Percentiles rank a stretch among this genome's conserved stretches.
These are phyloP conservation scores for Phylloscopus trochiloides DNA, from an alignment of 2,113 vertebrate species.

Conservation along the genomic window DNA sequence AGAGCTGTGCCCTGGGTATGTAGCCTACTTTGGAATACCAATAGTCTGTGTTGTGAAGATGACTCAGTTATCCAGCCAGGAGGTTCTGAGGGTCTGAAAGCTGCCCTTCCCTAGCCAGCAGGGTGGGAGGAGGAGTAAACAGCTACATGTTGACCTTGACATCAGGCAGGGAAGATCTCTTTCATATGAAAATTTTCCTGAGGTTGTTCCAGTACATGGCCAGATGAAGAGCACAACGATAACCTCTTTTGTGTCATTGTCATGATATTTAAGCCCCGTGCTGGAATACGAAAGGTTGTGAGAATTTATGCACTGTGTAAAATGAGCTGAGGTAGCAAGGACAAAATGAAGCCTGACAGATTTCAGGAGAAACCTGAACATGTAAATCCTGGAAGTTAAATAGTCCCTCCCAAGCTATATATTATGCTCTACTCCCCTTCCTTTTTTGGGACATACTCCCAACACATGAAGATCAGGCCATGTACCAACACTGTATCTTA, in stretches of 20 bases:
- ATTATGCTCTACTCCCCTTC: background rate
- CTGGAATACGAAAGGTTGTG: background rate
- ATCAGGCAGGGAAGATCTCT: background rate
- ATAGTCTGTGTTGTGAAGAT: background rate
- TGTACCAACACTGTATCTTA: background rate
- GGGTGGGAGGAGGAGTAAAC: background rate
- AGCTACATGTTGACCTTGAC: background rate
- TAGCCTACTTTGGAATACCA: background rate
- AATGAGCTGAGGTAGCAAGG: background rate
- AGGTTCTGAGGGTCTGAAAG: background rate
- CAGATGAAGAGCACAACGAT: background rate
- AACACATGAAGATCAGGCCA: background rate
- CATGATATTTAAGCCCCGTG: background rate
- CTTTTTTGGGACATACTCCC: background rate
- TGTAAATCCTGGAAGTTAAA: background rate
- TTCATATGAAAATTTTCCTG: background rate
- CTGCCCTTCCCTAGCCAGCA: background rate
- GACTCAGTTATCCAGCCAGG: background rate
- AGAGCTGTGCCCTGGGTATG: background rate
- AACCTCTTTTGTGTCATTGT: background rate
- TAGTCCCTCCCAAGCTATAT: background rate
- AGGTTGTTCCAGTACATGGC: background rate
- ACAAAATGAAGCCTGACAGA: background rate
- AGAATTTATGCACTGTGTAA: background rate
- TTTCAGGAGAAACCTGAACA: background rate